Evolutionary conservation across 2,113 vertebrate genomes (phyloP).

Genomic region (Peromyscus maniculatus): DNA sequence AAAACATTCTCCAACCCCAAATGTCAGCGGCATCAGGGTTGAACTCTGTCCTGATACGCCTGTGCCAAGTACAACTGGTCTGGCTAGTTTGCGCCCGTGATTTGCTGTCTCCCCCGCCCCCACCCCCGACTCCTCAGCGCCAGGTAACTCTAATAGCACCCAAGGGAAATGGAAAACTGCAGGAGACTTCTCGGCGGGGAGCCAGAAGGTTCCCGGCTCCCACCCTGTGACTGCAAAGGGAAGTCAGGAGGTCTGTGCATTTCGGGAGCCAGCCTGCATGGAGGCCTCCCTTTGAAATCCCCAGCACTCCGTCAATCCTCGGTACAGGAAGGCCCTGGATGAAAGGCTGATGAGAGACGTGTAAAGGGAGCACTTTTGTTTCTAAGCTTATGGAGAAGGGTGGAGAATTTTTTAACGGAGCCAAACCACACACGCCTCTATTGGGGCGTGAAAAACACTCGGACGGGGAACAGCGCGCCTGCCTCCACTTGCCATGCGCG

Average conservation of each 20-base stretch:
- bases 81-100: background rate
- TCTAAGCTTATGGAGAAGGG: conserved; percentile 76
- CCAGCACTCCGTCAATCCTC: conserved; percentile 58
- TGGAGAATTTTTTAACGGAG: conserved; percentile 79
- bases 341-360: conserved; percentile 79
- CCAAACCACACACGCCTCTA: conserved; percentile 81
- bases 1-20: background rate
- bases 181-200: background rate
- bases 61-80: background rate
- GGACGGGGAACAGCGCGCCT: conserved; percentile 48
- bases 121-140: background rate
- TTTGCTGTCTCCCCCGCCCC: too few species aligned
- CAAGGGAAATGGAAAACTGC: rapidly evolving
- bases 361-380: conserved; percentile 77
- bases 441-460: conserved; percentile 73
- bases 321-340: conserved; percentile 28
- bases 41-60: rapidly evolving
- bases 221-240: rapidly evolving
- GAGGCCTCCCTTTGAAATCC: conserved; percentile 73
- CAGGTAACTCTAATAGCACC: background rate
- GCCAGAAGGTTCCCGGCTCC: background rate
- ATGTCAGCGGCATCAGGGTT: rapidly evolving
- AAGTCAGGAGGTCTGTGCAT: background rate
- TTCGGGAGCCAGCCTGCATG: background rate
- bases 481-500: conserved; percentile 66